Evolutionary conservation across 1,140 invertebrate species (phyloP).

Genomic region (Drosophila melanogaster): Release_6_plus_ISO1_MT NT_033779.5:17600501-17601000

Average conservation of each 20-base stretch:
- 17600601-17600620: constrained; percentile 31
- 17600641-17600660: constrained; percentile 16
- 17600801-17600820: constrained; percentile 59
- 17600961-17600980: constrained; percentile 83
- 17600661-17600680: constrained; percentile 45
- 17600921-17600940: neutral
- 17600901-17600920: neutral
- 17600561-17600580: constrained; percentile 14
- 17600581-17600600: constrained; percentile 7
- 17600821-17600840: constrained; percentile 39
- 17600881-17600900: constrained; percentile 3
- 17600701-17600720: constrained; percentile 14
- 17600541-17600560: constrained; percentile 38
- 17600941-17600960: constrained; percentile 1
- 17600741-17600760: constrained; percentile 62
- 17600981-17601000: constrained; percentile 79
- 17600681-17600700: constrained; percentile 70
- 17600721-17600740: constrained; percentile 15
- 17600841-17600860: constrained; percentile 18
- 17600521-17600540: constrained; percentile 63
- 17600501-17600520: constrained; percentile 33
- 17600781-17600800: constrained; percentile 64
- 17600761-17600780: constrained; percentile 29
- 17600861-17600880: constrained; percentile 37
- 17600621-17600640: constrained; percentile 60